Evolutionary conservation across 1,140 invertebrate species (phyloP).

Genomic region (Rhynchophorus ferrugineus): DNA sequence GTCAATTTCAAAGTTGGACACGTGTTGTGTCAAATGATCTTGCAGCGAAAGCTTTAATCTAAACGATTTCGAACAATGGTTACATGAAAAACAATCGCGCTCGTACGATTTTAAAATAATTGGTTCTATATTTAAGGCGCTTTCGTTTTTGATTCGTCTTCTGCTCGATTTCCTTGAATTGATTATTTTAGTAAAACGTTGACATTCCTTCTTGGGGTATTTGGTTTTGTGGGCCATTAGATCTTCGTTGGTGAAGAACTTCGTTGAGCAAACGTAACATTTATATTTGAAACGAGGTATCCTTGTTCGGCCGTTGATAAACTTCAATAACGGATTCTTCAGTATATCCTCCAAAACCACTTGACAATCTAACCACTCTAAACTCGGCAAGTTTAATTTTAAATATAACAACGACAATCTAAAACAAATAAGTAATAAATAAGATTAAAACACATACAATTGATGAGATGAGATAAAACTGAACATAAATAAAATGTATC

Average conservation of each 20-base stretch:
- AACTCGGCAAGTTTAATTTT: too few species aligned
- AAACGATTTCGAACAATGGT: slow-evolving; percentile 15
- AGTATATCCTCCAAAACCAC: slow-evolving; percentile 7
- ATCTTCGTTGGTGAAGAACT: slow-evolving; percentile 6
- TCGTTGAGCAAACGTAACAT: slow-evolving; percentile 9
- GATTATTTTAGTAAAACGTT: slow-evolving; percentile 6
- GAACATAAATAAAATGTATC: too few species aligned
- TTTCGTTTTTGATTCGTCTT: not conserved
- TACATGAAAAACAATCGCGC: slow-evolving; percentile 5
- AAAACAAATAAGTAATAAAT: not conserved
- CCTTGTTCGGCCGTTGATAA: slow-evolving; percentile 5
- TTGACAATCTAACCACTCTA: too few species aligned
- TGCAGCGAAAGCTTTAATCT: slow-evolving; percentile 8
- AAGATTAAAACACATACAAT: too few species aligned
- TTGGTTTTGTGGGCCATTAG: slow-evolving; percentile 4
- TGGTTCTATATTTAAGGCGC: not conserved
- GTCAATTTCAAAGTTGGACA: slow-evolving; percentile 9
- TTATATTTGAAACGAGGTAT: slow-evolving; percentile 15
- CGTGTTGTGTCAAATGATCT: slow-evolving; percentile 11
- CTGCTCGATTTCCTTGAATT: not conserved
- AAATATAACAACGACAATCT: not conserved
- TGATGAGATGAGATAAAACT: too few species aligned
- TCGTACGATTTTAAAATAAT: slow-evolving; percentile 1
- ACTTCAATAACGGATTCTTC: slow-evolving; percentile 4
- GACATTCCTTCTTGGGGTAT: slow-evolving; percentile 11